Evolutionary conservation across 2,113 vertebrate species (phyloP).

Genomic region (Buteo buteo): DNA sequence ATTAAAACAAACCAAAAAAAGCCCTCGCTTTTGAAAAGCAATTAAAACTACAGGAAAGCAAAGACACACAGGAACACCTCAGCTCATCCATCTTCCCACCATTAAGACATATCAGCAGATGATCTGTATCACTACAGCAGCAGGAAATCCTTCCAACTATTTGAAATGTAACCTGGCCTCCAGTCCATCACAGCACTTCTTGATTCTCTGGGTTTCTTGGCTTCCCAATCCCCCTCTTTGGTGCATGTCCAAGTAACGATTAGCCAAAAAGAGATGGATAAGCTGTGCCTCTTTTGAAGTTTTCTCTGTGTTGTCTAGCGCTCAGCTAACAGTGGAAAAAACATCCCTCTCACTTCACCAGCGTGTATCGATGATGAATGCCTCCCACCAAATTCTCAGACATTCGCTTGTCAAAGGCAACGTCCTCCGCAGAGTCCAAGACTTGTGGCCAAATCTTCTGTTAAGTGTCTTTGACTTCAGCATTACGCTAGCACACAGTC

Average conservation of each 20-base stretch:
- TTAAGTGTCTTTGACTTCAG: not conserved
- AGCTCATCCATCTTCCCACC: not conserved
- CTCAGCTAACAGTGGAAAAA: not conserved
- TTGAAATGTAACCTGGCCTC: not conserved
- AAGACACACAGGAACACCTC: not conserved
- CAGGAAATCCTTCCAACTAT: not conserved
- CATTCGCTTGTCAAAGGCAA: not conserved
- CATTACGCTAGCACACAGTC: not conserved
- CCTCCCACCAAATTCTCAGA: not conserved
- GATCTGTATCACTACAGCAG: not conserved
- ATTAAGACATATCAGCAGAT: not conserved
- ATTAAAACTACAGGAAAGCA: not conserved
- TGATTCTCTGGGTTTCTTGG: not conserved
- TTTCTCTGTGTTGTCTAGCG: not conserved
- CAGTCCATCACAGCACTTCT: not conserved
- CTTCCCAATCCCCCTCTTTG: not conserved
- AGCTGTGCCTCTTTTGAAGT: not conserved
- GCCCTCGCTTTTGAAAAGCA: not conserved
- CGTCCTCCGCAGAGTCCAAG: accelerated
- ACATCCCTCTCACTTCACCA: not conserved
- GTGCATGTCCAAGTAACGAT: not conserved
- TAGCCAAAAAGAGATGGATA: not conserved
- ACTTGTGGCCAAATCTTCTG: not conserved
- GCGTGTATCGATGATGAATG: not conserved
- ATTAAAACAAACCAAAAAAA: not conserved